Conservation (phyloP, 2,888 invertebrate genomes). For the Plagiodera versicolora region DNA sequence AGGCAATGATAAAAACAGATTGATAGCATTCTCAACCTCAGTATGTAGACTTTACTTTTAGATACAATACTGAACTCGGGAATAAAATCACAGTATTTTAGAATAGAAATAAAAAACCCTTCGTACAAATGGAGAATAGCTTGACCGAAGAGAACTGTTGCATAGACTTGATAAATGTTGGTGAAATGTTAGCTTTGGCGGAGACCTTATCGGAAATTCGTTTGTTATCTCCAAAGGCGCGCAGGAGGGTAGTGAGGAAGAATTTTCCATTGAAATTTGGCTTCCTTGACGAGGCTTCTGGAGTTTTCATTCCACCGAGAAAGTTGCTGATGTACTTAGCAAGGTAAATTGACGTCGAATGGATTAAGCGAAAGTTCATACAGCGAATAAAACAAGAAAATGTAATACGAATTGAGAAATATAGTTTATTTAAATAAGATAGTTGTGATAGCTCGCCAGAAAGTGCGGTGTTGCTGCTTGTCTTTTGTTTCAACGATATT, state of each 20-base stretch:
- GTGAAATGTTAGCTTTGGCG: constrained; percentile 59
- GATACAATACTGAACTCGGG: no score
- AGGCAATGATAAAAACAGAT: constrained; percentile 20
- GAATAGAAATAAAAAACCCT: no score
- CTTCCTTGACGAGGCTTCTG: constrained; percentile 47
- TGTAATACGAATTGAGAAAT: no score
- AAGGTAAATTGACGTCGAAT: no score
- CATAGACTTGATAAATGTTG: constrained; percentile 33
- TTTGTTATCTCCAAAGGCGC: constrained; percentile 58
- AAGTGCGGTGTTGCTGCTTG: no score
- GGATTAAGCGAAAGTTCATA: no score
- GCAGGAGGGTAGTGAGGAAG: constrained; percentile 59
- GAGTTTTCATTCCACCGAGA: constrained; percentile 63
- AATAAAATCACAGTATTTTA: no score
- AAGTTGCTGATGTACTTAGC: constrained; percentile 66
- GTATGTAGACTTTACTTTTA: no score
- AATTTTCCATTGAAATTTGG: constrained; percentile 59
- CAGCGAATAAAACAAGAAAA: no score
- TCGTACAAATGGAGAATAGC: constrained; percentile 6
- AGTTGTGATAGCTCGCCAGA: no score
- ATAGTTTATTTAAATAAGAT: no score
- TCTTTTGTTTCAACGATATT: no score
- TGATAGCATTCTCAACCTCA: constrained; percentile 12
- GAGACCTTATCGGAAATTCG: constrained; percentile 62
- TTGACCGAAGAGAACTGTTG: constrained; percentile 18